Conservation (phyloP, 2,113 vertebrate genomes). For the Xenus cinereus region DNA sequence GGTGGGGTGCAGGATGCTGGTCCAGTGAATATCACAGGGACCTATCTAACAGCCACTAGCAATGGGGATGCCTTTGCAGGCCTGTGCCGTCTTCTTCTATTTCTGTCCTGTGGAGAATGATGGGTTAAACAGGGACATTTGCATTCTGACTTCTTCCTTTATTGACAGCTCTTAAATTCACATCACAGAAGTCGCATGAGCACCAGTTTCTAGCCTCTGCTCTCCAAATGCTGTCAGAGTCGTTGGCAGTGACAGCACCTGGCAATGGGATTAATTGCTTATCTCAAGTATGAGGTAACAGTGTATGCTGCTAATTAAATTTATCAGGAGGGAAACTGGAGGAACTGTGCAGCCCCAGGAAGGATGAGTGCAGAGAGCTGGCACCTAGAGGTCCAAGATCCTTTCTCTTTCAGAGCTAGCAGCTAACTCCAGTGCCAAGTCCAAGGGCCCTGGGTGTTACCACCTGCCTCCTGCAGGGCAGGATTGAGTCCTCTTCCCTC, state of each 20-base stretch:
- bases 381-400: not conserved
- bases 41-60: not conserved
- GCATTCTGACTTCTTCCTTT: not conserved
- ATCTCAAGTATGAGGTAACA: conserved; percentile 6
- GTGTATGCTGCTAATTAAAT: conserved; percentile 7
- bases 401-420: not conserved
- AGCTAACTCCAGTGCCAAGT: not conserved
- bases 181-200: not conserved
- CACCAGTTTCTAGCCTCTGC: not conserved
- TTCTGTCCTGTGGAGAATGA: not conserved
- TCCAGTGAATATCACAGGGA: not conserved
- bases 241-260: conserved; percentile 36
- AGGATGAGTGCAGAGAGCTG: not conserved
- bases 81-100: not conserved
- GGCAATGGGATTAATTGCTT: conserved; percentile 37
- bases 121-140: not conserved
- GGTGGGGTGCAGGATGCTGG: not conserved
- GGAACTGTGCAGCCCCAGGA: not conserved
- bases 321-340: not conserved
- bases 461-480: not conserved
- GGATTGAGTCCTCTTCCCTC: not conserved
- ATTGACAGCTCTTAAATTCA: not conserved
- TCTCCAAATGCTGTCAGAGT: conserved; percentile 20
- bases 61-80: not conserved
- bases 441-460: not conserved